Percentiles rank a stretch among this genome's conserved stretches.
These are phyloP conservation scores for Caenorhabditis zanzibari DNA, from an alignment of 2,888 invertebrate genomes.

Conservation along the genomic window DNA sequence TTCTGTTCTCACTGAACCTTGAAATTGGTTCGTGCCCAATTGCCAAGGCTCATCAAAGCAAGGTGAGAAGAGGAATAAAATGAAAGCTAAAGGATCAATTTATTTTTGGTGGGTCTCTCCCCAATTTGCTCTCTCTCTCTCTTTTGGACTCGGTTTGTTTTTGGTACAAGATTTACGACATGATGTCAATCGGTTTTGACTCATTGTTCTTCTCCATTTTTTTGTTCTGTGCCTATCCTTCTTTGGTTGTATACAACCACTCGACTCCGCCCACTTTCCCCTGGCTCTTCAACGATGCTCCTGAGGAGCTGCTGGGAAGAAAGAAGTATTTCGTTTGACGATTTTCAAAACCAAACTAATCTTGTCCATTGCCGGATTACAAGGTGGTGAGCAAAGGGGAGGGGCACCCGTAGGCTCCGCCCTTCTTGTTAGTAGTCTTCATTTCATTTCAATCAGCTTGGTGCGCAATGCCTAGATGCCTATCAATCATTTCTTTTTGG, in stretches of 20 bases:
- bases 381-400: slow-evolving; percentile 5
- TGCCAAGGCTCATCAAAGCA: not conserved
- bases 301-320: not conserved
- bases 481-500: slow-evolving; percentile 40
- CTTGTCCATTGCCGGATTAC: slow-evolving; percentile 37
- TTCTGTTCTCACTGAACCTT: slow-evolving; percentile 31
- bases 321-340: slow-evolving; percentile 16
- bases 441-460: slow-evolving; percentile 23
- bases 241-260: slow-evolving; percentile 13
- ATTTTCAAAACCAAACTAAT: slow-evolving; percentile 53
- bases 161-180: slow-evolving; percentile 58
- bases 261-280: slow-evolving; percentile 12
- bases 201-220: slow-evolving; percentile 36
- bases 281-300: not conserved
- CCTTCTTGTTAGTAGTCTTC: slow-evolving; percentile 11
- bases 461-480: not conserved
- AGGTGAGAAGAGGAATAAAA: not conserved
- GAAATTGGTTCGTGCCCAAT: slow-evolving; percentile 23
- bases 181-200: slow-evolving; percentile 57
- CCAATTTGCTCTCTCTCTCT: not conserved
- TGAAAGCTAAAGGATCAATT: not conserved
- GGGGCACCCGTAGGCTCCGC: slow-evolving; percentile 21
- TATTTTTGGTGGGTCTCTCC: not conserved
- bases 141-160: slow-evolving; percentile 15
- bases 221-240: slow-evolving; percentile 16